Evolutionary conservation across 2,113 vertebrate genomes (phyloP), one percentile per base, ranked within the genome.

Genomic region (Accipiter virgatus): DNA sequence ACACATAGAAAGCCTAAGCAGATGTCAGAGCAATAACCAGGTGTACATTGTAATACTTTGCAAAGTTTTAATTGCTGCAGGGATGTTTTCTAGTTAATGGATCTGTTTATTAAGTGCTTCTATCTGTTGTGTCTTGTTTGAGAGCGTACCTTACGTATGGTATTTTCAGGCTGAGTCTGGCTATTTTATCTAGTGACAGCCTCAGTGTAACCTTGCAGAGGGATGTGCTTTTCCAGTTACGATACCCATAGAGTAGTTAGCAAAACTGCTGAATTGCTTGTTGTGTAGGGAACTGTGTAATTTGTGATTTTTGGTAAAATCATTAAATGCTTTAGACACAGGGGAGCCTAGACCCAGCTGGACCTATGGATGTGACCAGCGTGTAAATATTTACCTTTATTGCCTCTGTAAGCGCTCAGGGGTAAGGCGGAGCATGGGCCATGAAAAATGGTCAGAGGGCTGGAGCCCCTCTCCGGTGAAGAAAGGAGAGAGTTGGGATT

Each of bases 11-110:
- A 96, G 62, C 31, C 22, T 40, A 94, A 95, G 81, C 97, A 97
- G 95, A 96, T 97, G 97, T 97, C 91, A 81, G 86, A 91, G 90
- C 83, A 67, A 92, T 96, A 95, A 81, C 78, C 91, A 97, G 90
- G 93, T 98, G 86, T 70, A 65, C 1, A 2, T 9, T 86, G 58
- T 50, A 91, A 66, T 91, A 72, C 68, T 92, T 88, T 22, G 48
- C 80, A 85, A 91, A 96, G 70, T 94, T 97, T 74, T 95, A 94
- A 90, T 93, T 85, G 91, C 68, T 82, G 63, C 66, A 80, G 52
- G 72, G 59, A 83, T 79, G 53, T 92, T 93, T 72, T 32, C 58
- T 50, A 43, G 79, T 90, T 94, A 96, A 90, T 91, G 74, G 59
- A 36, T 96, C 14, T 82, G 48, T 89, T 95, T 88, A 85, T 87